Conservation (phyloP, 2,888 invertebrate genomes). For the Stenotaenia linearis region DNA sequence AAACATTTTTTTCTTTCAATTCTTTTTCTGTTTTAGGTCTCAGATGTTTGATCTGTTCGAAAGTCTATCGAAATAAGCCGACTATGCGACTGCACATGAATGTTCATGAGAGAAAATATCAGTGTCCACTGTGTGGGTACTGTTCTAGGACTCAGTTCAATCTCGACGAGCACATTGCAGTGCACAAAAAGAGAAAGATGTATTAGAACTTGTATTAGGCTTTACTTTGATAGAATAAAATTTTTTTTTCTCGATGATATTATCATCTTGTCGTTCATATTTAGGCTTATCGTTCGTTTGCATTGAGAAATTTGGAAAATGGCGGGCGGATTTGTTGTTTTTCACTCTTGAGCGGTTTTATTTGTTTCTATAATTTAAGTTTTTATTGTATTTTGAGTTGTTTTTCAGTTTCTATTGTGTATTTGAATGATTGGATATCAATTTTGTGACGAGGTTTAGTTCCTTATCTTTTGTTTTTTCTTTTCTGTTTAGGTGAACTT, state of each 20-base stretch:
- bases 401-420: background rate
- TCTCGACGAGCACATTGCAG: background rate
- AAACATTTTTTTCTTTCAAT: no score
- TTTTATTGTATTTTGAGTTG: background rate
- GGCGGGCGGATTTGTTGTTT: no score
- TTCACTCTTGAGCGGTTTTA: background rate
- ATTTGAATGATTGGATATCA: background rate
- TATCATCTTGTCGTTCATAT: no score
- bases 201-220: no score
- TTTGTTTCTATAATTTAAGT: background rate
- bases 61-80: background rate
- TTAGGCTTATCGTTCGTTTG: no score
- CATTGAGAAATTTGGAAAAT: no score
- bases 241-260: no score
- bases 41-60: background rate
- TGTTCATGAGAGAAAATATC: slow-evolving; percentile 19
- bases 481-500: background rate
- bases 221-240: background rate
- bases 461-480: background rate
- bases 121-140: slow-evolving; percentile 11
- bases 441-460: background rate
- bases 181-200: background rate
- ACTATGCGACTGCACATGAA: slow-evolving; percentile 10
- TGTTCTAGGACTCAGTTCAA: slow-evolving; percentile 16
- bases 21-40: background rate